phyloP scores from a whole-genome alignment of 2,113 vertebrate genomes.

The Sprattus sprattus region DNA sequence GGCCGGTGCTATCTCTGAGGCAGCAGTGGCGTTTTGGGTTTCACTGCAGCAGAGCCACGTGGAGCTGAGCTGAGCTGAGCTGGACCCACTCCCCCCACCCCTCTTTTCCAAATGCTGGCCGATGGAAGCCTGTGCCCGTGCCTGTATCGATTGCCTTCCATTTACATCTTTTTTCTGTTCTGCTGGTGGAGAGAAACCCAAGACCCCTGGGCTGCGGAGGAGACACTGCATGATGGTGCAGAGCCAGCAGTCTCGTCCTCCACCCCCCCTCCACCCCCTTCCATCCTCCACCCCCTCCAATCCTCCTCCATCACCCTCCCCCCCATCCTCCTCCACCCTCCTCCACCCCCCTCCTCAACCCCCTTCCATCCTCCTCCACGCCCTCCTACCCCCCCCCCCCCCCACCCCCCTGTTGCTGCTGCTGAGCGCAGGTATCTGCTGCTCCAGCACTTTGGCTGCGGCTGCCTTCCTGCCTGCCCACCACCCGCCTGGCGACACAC shows the following conservation, averaged over 20 bases:
- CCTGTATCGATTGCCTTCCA: slow-evolving; percentile 50
- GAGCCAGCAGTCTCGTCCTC: slow-evolving; percentile 23
- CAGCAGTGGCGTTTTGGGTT: slow-evolving; percentile 47
- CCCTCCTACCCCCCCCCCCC: background rate
- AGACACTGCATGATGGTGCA: slow-evolving; percentile 43
- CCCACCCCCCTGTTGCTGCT: background rate
- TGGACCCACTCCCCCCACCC: background rate
- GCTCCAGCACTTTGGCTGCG: slow-evolving; percentile 40
- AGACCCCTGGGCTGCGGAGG: slow-evolving; percentile 39
- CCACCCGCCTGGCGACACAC: background rate
- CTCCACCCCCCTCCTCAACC: background rate
- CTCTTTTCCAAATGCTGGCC: slow-evolving; percentile 22
- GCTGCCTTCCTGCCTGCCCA: background rate
- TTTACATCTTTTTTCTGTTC: slow-evolving; percentile 40
- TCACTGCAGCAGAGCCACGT: slow-evolving; percentile 52
- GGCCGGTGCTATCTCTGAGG: slow-evolving; percentile 24
- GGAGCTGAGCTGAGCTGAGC: slow-evolving; percentile 39
- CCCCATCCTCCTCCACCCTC: background rate
- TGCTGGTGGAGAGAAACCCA: slow-evolving; percentile 51
- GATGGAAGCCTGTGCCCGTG: slow-evolving; percentile 39
- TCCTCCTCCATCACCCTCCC: no score
- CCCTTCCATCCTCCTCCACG: background rate
- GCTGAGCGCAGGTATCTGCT: slow-evolving; percentile 29
- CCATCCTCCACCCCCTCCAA: background rate
- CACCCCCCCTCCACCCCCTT: background rate